These are phyloP conservation scores for Henricia sp. DNA, from an alignment of 53 echinoderm and acorn worm species.

Conservation along the genomic window DNA sequence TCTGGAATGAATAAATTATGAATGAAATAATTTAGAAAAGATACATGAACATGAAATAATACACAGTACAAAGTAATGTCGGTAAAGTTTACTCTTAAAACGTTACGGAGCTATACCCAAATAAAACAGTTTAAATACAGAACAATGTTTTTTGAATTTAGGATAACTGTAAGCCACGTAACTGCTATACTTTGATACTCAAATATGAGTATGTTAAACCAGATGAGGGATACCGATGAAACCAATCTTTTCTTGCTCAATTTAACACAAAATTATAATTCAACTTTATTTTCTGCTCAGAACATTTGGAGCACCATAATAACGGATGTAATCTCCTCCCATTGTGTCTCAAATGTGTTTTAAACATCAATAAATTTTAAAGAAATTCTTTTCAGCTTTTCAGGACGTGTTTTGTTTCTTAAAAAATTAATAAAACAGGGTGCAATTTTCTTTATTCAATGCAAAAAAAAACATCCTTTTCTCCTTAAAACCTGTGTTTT, in stretches of 20 bases:
- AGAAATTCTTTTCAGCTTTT: neutral
- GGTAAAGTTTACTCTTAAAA: too few relatives aligned
- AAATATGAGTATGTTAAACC: neutral
- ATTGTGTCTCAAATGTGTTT: neutral
- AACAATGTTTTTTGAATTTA: neutral
- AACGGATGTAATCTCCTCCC: neutral
- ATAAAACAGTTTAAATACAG: neutral
- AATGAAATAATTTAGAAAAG: conserved; percentile 27
- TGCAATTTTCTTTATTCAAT: too few relatives aligned
- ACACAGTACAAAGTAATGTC: too few relatives aligned
- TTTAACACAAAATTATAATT: neutral
- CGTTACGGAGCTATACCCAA: neutral
- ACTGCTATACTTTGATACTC: neutral
- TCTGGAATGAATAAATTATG: conserved; percentile 51
- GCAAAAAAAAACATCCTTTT: too few relatives aligned
- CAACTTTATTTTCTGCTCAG: neutral
- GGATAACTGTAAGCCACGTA: neutral
- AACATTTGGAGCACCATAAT: neutral
- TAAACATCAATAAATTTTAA: neutral
- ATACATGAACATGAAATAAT: too few relatives aligned
- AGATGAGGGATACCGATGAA: neutral
- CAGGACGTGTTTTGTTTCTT: neutral
- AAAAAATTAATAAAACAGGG: too few relatives aligned
- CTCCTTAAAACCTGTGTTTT: too few relatives aligned
- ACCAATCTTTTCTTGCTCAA: neutral